Base-by-base conservation (phyloP, 2,113 vertebrate species). In the Phalacrocorax aristotelis region DNA sequence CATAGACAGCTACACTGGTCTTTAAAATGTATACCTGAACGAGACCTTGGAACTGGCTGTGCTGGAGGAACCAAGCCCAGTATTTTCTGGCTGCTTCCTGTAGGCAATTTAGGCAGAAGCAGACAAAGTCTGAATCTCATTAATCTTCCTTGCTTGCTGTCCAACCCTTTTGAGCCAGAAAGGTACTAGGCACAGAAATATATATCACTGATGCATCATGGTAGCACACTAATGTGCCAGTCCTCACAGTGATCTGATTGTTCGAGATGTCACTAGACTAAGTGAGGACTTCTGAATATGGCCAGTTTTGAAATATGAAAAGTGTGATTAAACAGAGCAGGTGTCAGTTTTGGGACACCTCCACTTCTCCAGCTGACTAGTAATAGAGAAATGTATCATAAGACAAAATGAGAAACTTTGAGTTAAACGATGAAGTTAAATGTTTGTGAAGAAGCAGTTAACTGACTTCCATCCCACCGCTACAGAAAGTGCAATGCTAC, bases 111-210 rank as follows among this genome's bases (percentile, higher is more conserved):
- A 71, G 25, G 25, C 27, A 90, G 38, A 95, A 36, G 21, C 1
- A 27, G n/a, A 11, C 12, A 68, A 92, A 79, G 5, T 44, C 42
- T 83, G 57, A 8, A 8, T 71, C 48, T 51, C 5, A 64, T 64
- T 82, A 8, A 64, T 25, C 19, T 88, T 80, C 30, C 46, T 54
- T 74, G 10, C 13, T 95, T 83, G 9, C 36, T 87, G 7, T 58
- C 13, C 38, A 77, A 13, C 34, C 9, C 13, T 87, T 74, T 57
- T 61, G n/a, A 64, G 52, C 18, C 49, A 81, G 54, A 89, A 77
- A 42, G 6, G 13, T 12, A 40, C 9, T 10, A 42, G 21, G 9
- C 22, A 58, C 10, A 19, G 14, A 42, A 25, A 77, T 0, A 0
- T 62, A 2, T 74, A 44, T 44, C 7, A 78, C 19, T 29, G n/a